Percentiles rank a stretch among this genome's conserved stretches.
Evolutionary conservation across 2,113 vertebrate species (phyloP).

Genomic region (Tympanuchus pallidicinctus): DNA sequence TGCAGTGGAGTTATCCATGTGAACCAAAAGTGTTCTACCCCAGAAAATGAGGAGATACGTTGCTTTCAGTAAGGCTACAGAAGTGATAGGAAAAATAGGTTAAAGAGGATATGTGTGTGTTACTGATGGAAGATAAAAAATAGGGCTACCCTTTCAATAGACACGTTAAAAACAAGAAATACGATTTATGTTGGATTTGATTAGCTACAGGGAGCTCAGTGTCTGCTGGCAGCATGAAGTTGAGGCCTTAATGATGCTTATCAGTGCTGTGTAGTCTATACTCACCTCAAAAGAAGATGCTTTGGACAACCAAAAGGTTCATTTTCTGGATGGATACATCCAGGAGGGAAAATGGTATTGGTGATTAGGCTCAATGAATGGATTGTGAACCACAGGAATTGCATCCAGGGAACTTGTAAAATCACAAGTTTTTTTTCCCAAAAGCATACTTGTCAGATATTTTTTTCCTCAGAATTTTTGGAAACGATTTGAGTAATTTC

Average conservation of each 20-base stretch:
- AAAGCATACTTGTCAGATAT: background rate
- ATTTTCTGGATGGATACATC: background rate
- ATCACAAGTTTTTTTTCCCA: background rate
- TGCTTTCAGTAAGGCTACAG: background rate
- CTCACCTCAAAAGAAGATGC: rapidly evolving
- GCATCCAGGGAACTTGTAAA: background rate
- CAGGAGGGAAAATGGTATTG: background rate
- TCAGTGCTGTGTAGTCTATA: rapidly evolving
- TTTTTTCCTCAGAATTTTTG: background rate
- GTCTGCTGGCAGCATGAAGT: background rate
- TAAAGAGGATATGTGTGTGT: background rate
- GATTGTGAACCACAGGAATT: background rate
- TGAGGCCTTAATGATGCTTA: background rate
- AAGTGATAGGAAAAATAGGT: background rate
- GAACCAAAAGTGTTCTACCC: background rate
- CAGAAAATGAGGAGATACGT: background rate
- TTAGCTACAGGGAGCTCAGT: rapidly evolving
- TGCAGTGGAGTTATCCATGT: rapidly evolving
- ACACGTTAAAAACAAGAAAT: background rate
- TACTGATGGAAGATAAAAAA: background rate
- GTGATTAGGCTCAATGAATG: background rate
- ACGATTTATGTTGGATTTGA: background rate
- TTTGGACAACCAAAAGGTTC: background rate
- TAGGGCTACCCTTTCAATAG: background rate
- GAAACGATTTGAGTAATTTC: background rate